Base-by-base conservation (phyloP, 2,113 vertebrate genomes). In the Callipepla californica region DNA sequence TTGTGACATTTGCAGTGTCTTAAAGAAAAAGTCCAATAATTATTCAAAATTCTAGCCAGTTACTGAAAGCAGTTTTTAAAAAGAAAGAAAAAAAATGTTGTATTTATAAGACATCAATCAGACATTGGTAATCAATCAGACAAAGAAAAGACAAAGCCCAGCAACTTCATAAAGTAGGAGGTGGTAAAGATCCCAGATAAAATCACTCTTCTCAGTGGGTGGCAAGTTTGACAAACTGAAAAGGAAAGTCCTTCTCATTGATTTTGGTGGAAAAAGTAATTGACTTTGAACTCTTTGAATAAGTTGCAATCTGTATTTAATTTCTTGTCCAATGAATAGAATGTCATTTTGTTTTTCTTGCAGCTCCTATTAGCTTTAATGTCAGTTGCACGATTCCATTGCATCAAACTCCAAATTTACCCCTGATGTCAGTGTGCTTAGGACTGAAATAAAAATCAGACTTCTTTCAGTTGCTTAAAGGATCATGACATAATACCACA, bases 291-390 rank as follows among this genome's bases (percentile, higher is more conserved):
- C 66, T 84, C 80, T 74, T 90, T 26, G 72, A 93, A 66, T 92
- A 85, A 93, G 80, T 85, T 89, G 80, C 62, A 79, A 76, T 89
- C 87, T 93, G 91, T 93, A 91, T 90, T 91, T 96, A 95, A 84
- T 89, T 93, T 93, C 47, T 93, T 59, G 42, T 80, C 75, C 74
- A 55, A 79, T 67, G 55, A 84, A 76, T 42, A 93, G n/a, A 93
- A 93, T 85, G 58, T 87, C 0, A 76, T 94, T 89, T 93, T 81
- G 69, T 90, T 94, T 95, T 93, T 76, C 78, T 85, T 85, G 66
- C 92, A 87, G 40, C 66, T 94, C 22, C 69, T 81, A 34, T 84
- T 89, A 92, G 58, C 53, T 80, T 69, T 91, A 91, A 92, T 92
- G 50, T 58, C 86, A 89, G 62, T 65, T 87, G 67, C 50, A 81